Base-by-base conservation (phyloP, 2,888 invertebrate genomes). In the Tenthredo notha region DNA sequence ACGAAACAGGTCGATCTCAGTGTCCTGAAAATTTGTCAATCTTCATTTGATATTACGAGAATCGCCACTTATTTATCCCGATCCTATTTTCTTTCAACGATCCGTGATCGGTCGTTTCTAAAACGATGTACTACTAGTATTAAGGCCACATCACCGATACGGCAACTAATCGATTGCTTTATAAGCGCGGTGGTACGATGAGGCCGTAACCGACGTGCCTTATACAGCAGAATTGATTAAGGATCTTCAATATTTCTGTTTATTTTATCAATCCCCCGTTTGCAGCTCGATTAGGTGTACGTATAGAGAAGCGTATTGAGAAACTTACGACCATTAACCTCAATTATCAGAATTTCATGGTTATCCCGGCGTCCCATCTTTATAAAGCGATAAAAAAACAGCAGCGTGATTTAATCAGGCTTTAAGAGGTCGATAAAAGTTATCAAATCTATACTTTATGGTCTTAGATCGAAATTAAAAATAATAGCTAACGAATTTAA, bases 111-210 rank as follows among this genome's bases (percentile, higher is more conserved):
- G 61, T 25, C 61, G 40, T 80, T 80, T 61, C 80, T 58, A 58
- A 61, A 80, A 80, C 80, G 58, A 80, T 80, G 10, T 77, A 33
- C 67, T 77, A 33, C 67, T 33, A 40, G 80, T 61, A 80, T 80
- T 80, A 80, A 80, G 80, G 58, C 80, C 80, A 80, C 80, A 25
- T 80, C 58, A 15, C 80, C 80, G 61, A 80, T 80, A 80, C 58
- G 80, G 80, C 61, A 40, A 80, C 80, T 80, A 80, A 80, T 80
- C 80, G 80, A 80, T 80, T 80, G 15, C 80, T 80, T 80, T 40
- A 80, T 61, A 80, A 80, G 80, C 61, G 15, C 37, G 40, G 61
- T 61, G 77, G 43, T 77, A 54, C 40, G n/a, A 77, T 5, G 77
- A 77, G 77, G 77, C 77, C 77, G 50, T 77, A 77, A 33, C 29